These are phyloP conservation scores for Anthopleura xanthogrammica DNA, from an alignment of 92 coral and sea anemone species.

Conservation along the genomic window DNA sequence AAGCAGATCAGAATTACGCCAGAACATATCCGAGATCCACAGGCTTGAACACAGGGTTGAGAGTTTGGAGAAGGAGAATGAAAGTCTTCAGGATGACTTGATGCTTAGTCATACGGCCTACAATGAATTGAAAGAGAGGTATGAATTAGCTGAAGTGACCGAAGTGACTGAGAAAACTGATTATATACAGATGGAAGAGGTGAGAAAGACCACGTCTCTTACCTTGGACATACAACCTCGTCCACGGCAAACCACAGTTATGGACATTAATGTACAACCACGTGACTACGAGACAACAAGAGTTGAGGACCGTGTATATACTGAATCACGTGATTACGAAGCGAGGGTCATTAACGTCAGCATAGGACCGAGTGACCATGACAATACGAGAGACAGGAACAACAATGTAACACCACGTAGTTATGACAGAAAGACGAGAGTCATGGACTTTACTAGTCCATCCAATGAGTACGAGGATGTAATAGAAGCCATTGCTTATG, in stretches of 20 bases:
- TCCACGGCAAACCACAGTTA: slow-evolving; percentile 61
- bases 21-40: slow-evolving; percentile 58
- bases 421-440: not conserved
- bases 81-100: slow-evolving; percentile 58
- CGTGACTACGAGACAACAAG: slow-evolving; percentile 23
- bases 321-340: slow-evolving; percentile 41
- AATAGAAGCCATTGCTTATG: not conserved
- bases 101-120: slow-evolving; percentile 76
- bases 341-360: not conserved
- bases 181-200: not conserved
- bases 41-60: slow-evolving; percentile 53
- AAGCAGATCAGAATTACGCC: slow-evolving; percentile 45
- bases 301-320: slow-evolving; percentile 45
- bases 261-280: slow-evolving; percentile 65
- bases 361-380: slow-evolving; percentile 11
- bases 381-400: not conserved
- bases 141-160: slow-evolving; percentile 22
- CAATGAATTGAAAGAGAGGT: slow-evolving; percentile 59
- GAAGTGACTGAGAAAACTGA: not conserved
- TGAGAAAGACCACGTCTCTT: slow-evolving; percentile 59
- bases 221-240: slow-evolving; percentile 63
- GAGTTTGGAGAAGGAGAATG: slow-evolving; percentile 62
- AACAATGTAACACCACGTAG: slow-evolving; percentile 8
- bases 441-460: slow-evolving; percentile 9
- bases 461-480: not conserved